Evolutionary conservation across 2,113 vertebrate species (phyloP).

Genomic region (Setophaga kirtlandii): DNA sequence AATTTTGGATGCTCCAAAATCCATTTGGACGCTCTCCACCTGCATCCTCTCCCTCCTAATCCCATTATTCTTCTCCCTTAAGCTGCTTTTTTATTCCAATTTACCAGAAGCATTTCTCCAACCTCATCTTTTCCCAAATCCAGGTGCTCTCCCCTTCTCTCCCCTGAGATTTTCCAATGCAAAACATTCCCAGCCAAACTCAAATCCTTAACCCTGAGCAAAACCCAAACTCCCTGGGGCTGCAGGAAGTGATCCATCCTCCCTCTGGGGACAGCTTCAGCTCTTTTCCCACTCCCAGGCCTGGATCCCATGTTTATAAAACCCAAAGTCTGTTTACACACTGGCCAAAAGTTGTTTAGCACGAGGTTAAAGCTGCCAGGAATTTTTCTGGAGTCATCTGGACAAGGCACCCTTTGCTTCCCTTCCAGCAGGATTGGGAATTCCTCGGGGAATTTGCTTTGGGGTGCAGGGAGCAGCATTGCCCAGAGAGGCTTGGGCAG

Average conservation of each 20-base stretch:
- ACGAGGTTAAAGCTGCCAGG: neutral
- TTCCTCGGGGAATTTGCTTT: neutral
- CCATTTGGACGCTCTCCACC: neutral
- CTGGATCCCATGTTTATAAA: slow-evolving; percentile 36
- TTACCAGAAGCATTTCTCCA: neutral
- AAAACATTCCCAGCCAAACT: neutral
- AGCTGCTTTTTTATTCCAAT: neutral
- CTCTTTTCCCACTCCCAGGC: neutral
- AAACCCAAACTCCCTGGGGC: neutral
- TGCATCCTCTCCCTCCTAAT: neutral
- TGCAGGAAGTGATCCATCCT: slow-evolving; percentile 17
- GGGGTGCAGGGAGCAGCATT: neutral
- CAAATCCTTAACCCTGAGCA: neutral
- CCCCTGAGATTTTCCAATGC: neutral
- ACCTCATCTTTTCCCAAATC: neutral
- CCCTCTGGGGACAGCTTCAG: neutral
- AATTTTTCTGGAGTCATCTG: neutral
- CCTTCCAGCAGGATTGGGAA: neutral
- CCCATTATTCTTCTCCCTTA: neutral
- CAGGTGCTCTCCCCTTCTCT: neutral
- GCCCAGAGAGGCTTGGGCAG: neutral
- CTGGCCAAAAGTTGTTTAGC: slow-evolving; percentile 34
- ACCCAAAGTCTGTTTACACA: slow-evolving; percentile 22
- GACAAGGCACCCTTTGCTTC: neutral
- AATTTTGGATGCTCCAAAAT: neutral